phyloP scores from a whole-genome alignment of 2,113 vertebrate genomes.

The Pongo abelii region DNA sequence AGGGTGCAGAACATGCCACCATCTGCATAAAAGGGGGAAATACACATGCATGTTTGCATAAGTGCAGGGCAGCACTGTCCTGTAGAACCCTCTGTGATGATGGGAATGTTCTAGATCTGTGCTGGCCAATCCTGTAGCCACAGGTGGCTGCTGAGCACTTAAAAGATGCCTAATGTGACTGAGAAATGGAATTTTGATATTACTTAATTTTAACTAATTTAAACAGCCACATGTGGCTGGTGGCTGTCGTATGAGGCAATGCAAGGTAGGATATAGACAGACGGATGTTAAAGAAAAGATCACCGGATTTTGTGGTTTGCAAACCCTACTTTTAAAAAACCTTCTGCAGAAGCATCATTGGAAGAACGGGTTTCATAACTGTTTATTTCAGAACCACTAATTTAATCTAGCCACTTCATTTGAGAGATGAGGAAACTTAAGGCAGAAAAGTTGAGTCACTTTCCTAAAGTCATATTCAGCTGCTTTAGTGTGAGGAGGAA shows the following conservation, averaged over 20 bases:
- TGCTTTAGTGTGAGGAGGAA: neutral
- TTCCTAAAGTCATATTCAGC: neutral
- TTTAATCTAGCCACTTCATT: neutral
- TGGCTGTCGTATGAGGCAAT: neutral
- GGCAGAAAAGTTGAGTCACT: constrained; percentile 19
- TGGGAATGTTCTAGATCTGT: neutral
- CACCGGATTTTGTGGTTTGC: neutral
- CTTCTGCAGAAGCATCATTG: neutral
- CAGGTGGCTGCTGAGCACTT: neutral
- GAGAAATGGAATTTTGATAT: neutral
- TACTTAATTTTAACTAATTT: constrained; percentile 16
- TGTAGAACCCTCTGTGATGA: neutral
- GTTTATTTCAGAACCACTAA: neutral
- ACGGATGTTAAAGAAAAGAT: neutral
- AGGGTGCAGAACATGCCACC: neutral
- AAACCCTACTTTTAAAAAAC: neutral
- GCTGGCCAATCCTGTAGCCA: neutral
- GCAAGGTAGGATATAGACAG: neutral
- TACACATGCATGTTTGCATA: neutral
- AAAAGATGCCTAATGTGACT: neutral
- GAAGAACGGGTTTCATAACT: neutral
- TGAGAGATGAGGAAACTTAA: neutral
- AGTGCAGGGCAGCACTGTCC: neutral
- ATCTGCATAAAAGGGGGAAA: neutral
- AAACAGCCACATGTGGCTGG: neutral